Evolutionary conservation across 1,140 invertebrate species (phyloP).

Genomic region (Antheraea mylitta): DNA sequence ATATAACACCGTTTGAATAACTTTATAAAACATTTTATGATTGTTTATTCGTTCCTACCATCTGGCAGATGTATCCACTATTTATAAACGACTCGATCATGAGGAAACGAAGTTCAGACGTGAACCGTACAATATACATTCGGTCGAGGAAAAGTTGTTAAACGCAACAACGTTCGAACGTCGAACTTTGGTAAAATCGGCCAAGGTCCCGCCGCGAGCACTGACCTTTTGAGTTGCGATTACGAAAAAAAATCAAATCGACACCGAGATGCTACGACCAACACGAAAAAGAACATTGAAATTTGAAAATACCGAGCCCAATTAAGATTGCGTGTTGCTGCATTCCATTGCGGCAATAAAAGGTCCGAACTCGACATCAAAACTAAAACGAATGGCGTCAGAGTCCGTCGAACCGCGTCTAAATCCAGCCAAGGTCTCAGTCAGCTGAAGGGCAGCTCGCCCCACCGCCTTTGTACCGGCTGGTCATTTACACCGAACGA

Average conservation of each 20-base stretch:
- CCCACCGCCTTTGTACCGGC: conserved; percentile 55
- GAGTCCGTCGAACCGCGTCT: conserved; percentile 71
- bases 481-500: conserved; percentile 63
- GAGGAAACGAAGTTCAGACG: conserved; percentile 52
- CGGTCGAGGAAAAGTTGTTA: conserved; percentile 60
- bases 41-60: conserved; percentile 31
- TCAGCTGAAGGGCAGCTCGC: conserved; percentile 69
- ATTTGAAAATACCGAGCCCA: conserved; percentile 35
- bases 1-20: conserved; percentile 26
- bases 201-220: conserved; percentile 63
- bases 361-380: conserved; percentile 56
- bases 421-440: conserved; percentile 73
- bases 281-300: conserved; percentile 19
- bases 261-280: conserved; percentile 26
- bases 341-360: conserved; percentile 58
- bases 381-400: conserved; percentile 60
- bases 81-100: conserved; percentile 40
- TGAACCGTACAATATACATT: conserved; percentile 58
- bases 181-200: conserved; percentile 65
- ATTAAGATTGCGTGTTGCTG: conserved; percentile 44
- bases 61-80: conserved; percentile 40
- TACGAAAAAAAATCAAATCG: conserved; percentile 27
- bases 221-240: conserved; percentile 37
- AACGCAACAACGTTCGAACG: conserved; percentile 49
- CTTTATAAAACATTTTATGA: conserved; percentile 36